These are phyloP conservation scores for Xiphophorus couchianus DNA, from an alignment of 2,113 vertebrate species.

Conservation along the genomic window DNA sequence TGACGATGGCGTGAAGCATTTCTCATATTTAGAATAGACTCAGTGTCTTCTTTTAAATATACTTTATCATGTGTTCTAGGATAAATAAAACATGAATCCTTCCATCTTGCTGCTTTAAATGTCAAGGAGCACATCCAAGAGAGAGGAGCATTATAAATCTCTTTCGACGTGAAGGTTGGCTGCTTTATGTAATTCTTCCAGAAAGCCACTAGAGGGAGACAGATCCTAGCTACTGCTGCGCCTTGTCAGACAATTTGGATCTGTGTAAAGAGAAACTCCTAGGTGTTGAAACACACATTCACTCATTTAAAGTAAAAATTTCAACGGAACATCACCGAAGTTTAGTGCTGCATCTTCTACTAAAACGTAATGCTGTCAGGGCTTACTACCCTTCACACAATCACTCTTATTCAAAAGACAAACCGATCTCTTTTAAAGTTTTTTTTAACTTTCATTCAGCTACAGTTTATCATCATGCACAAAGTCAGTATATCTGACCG, in stretches of 20 bases:
- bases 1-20: background rate
- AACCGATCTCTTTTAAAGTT: background rate
- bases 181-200: slow-evolving; percentile 9
- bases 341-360: background rate
- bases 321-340: background rate
- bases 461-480: background rate
- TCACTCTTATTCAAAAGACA: background rate
- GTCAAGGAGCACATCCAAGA: no score
- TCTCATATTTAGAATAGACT: background rate
- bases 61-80: background rate
- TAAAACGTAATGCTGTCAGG: background rate
- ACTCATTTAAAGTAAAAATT: background rate
- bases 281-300: no score
- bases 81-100: no score
- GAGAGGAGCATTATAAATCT: no score
- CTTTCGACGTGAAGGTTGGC: no score
- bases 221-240: background rate
- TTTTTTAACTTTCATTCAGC: background rate
- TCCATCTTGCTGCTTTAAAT: no score
- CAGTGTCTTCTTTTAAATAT: background rate
- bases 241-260: background rate
- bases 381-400: background rate
- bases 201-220: slow-evolving; percentile 37
- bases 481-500: background rate
- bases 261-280: no score